Evolutionary conservation across 2,888 invertebrate species (phyloP).

Genomic region (Tetrapedia diversipes): DNA sequence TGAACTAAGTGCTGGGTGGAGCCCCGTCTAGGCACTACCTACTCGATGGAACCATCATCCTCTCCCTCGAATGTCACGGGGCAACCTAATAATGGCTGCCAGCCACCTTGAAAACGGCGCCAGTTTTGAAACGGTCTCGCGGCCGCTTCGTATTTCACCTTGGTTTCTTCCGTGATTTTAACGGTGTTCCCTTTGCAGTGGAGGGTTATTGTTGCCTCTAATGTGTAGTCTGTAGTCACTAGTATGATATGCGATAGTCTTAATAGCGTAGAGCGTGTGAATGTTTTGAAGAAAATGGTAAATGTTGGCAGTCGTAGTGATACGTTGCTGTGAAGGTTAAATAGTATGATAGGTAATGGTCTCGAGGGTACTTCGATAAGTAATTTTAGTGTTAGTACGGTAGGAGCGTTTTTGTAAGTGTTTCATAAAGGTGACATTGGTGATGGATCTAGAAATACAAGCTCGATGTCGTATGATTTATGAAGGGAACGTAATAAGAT

Average conservation of each 20-base stretch:
- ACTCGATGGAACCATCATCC: conserved; percentile 82
- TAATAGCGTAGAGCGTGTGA: not conserved
- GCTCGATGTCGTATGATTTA: not conserved
- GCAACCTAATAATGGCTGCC: conserved; percentile 79
- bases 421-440: not conserved
- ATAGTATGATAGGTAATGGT: not conserved
- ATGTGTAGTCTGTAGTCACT: not conserved
- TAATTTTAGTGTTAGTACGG: not conserved
- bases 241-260: not conserved
- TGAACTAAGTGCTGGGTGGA: conserved; percentile 85
- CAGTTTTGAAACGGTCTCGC: conserved; percentile 69
- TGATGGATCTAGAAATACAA: not conserved
- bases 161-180: not conserved
- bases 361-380: not conserved
- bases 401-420: no score
- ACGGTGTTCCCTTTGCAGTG: no score
- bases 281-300: not conserved
- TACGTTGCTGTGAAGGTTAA: not conserved
- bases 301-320: no score
- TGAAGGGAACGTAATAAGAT: not conserved
- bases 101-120: conserved; percentile 65
- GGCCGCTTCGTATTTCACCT: conserved; percentile 20
- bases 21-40: conserved; percentile 82
- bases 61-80: conserved; percentile 70
- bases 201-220: no score